Evolutionary conservation across 2,888 invertebrate genomes (phyloP).

Genomic region (Corbicula japonica): DNA sequence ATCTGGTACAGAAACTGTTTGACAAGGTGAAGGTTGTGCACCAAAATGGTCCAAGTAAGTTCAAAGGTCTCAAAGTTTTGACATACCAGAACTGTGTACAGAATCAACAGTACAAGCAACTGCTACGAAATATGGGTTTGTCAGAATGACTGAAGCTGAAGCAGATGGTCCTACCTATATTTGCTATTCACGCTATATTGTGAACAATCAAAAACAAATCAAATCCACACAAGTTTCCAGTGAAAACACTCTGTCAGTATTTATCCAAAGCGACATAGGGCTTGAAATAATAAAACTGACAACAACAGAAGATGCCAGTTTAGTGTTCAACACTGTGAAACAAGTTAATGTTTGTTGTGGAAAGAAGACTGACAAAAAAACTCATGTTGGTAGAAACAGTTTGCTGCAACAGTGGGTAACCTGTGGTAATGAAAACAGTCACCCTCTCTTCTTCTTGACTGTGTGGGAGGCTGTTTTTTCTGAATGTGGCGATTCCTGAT

Average conservation of each 20-base stretch:
- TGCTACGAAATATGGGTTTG: background rate
- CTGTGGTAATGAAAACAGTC: slow-evolving; percentile 3
- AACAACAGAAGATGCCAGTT: slow-evolving; percentile 7
- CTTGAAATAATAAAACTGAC: background rate
- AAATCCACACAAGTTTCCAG: background rate
- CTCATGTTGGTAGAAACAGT: background rate
- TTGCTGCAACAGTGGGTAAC: slow-evolving; percentile 14
- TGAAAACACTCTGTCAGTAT: slow-evolving; percentile 5
- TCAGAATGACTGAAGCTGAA: background rate
- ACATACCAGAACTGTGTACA: background rate
- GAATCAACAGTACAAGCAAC: background rate
- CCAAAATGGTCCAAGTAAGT: slow-evolving; percentile 5
- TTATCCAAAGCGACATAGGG: background rate
- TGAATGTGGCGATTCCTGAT: no score
- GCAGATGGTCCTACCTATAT: background rate
- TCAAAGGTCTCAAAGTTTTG: slow-evolving; percentile 7
- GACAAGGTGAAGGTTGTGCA: no score
- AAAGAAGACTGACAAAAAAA: slow-evolving; percentile 6
- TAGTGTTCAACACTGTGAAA: slow-evolving; percentile 18
- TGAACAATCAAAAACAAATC: slow-evolving; percentile 18
- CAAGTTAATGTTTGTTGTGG: slow-evolving; percentile 22
- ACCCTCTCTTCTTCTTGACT: no score
- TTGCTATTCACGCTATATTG: slow-evolving; percentile 10
- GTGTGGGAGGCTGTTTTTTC: no score
- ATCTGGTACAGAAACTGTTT: no score